These are phyloP conservation scores for Platycnemis pennipes DNA, from an alignment of 2,888 invertebrate species.

Conservation along the genomic window DNA sequence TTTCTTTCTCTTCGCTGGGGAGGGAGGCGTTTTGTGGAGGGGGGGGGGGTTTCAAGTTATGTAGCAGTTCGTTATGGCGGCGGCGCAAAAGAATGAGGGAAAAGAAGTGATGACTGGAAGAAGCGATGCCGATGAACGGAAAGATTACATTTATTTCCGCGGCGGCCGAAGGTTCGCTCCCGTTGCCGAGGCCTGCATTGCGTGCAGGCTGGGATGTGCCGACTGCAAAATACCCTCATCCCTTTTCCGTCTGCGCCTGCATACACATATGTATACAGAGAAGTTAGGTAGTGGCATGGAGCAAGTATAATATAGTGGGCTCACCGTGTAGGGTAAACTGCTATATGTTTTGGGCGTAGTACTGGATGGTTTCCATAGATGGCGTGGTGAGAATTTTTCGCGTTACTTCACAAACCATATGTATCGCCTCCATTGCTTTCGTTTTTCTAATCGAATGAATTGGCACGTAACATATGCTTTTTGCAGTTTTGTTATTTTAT, in stretches of 20 bases:
- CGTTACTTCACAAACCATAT: too few relatives aligned
- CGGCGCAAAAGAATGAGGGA: background rate
- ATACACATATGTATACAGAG: too few relatives aligned
- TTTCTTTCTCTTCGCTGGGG: background rate
- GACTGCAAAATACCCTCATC: background rate
- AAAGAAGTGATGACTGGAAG: constrained; percentile 13
- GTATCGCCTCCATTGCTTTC: too few relatives aligned
- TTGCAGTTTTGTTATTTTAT: too few relatives aligned
- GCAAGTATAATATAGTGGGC: too few relatives aligned
- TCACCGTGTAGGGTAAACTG: too few relatives aligned
- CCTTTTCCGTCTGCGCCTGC: background rate
- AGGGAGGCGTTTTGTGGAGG: background rate
- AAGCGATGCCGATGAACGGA: constrained; percentile 16
- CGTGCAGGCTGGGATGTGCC: background rate
- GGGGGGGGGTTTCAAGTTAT: constrained; percentile 3
- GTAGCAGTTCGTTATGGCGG: constrained; percentile 31
- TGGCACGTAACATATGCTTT: too few relatives aligned
- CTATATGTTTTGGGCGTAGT: too few relatives aligned
- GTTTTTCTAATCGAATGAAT: too few relatives aligned
- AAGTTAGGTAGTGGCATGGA: too few relatives aligned
- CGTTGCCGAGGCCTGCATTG: background rate
- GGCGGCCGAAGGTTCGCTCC: background rate
- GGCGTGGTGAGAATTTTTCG: too few relatives aligned
- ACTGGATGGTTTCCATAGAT: too few relatives aligned
- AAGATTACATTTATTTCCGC: constrained; percentile 33